Evolutionary conservation across 2,888 invertebrate species (phyloP).

Genomic region (Drosophila mimetica): DNA sequence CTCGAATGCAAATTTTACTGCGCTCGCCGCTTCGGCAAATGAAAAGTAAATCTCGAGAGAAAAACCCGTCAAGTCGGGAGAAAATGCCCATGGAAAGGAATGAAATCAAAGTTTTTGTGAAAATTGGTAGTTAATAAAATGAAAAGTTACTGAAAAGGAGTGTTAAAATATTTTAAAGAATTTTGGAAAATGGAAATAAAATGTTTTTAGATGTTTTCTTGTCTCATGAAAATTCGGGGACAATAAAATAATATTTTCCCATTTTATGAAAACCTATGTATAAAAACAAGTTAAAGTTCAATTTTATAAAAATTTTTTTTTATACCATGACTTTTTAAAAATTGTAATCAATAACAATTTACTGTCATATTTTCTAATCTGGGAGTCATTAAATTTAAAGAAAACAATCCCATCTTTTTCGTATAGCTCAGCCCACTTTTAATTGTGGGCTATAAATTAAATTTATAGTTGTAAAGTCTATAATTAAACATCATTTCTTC

Average conservation of each 20-base stretch:
- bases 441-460: not conserved
- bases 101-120: conserved; percentile 8
- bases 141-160: not conserved
- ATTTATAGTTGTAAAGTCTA: not conserved
- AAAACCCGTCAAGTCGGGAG: conserved; percentile 18
- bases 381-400: not conserved
- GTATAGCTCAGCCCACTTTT: not conserved
- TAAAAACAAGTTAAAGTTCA: not conserved
- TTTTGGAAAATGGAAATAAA: not conserved
- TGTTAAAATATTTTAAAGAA: too few relatives aligned
- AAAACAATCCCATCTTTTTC: not conserved
- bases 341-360: not conserved
- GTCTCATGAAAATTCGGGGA: too few relatives aligned
- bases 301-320: not conserved
- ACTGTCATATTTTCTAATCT: not conserved
- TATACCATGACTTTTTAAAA: not conserved
- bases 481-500: too few relatives aligned
- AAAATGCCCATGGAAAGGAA: conserved; percentile 13
- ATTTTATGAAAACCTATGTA: not conserved
- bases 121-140: not conserved
- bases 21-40: conserved; percentile 18
- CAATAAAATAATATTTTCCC: not conserved
- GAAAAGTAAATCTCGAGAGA: conserved; percentile 22
- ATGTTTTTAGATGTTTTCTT: too few relatives aligned
- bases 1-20: conserved; percentile 37